Percentiles rank a stretch among this genome's conserved stretches.
Conservation (phyloP, 2,113 vertebrate species). For the Aramus guarauna region DNA sequence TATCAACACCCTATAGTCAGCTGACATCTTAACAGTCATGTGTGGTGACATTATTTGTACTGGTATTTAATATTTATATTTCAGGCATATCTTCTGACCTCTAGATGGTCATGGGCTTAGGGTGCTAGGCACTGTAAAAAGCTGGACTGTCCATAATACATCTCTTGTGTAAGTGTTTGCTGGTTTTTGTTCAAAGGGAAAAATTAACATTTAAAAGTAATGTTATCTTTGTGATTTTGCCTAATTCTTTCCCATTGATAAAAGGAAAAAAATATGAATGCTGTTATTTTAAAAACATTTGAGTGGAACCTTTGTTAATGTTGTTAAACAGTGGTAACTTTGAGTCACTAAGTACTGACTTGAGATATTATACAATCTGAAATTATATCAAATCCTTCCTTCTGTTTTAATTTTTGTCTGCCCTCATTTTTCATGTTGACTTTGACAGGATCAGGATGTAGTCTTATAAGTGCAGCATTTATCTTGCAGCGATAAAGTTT, state of each 20-base stretch:
- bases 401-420: not conserved
- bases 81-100: not conserved
- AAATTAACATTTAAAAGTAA: not conserved
- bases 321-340: not conserved
- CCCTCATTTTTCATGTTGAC: not conserved
- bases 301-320: not conserved
- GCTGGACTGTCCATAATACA: not conserved
- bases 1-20: not conserved
- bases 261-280: not conserved
- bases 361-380: not conserved
- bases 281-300: constrained; percentile 7
- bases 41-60: not conserved
- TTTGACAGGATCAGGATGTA: not conserved
- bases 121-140: not conserved
- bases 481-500: not conserved
- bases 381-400: not conserved
- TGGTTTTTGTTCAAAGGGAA: not conserved
- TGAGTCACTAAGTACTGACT: not conserved
- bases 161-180: not conserved
- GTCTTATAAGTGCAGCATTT: constrained; percentile 14
- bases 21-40: not conserved
- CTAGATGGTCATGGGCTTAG: not conserved
- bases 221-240: not conserved
- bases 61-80: not conserved
- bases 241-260: not conserved